These are phyloP conservation scores for Beaufortia kweichowensis DNA, from an alignment of 2,113 vertebrate genomes.

Conservation along the genomic window DNA sequence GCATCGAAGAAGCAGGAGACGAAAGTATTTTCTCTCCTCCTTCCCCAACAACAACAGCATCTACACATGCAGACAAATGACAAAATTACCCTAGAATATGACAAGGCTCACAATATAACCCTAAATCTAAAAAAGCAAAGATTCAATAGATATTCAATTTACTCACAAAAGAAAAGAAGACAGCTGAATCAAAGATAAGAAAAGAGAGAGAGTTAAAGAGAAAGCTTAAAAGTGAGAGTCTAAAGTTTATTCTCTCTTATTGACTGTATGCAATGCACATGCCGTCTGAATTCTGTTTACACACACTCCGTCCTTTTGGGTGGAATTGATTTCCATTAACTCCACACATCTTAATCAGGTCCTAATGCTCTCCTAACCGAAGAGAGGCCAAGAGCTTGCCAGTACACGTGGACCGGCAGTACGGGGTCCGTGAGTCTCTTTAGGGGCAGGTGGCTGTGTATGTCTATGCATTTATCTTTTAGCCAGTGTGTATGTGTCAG, in stretches of 20 bases:
- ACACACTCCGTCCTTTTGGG: constrained; percentile 39
- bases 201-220: neutral
- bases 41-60: too few species aligned
- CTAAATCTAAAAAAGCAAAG: neutral
- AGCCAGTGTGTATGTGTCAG: constrained; percentile 22
- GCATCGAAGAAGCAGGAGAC: too few species aligned
- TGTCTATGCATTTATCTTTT: constrained; percentile 40
- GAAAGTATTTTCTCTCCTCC: too few species aligned
- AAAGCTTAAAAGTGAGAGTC: constrained; percentile 3
- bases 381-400: neutral
- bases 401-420: neutral
- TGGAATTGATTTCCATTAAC: constrained; percentile 48
- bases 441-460: constrained; percentile 35
- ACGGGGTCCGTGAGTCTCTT: constrained; percentile 8
- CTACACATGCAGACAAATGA: too few species aligned
- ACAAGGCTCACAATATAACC: too few species aligned
- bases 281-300: constrained; percentile 12
- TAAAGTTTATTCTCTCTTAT: constrained; percentile 14
- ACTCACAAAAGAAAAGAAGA: neutral
- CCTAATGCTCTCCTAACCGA: constrained; percentile 32
- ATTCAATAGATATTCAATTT: neutral
- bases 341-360: constrained; percentile 37
- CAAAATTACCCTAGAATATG: too few species aligned
- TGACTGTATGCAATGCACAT: neutral
- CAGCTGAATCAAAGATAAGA: neutral